These are phyloP conservation scores for Nesoenas mayeri DNA, from an alignment of 2,113 vertebrate species.

Conservation along the genomic window DNA sequence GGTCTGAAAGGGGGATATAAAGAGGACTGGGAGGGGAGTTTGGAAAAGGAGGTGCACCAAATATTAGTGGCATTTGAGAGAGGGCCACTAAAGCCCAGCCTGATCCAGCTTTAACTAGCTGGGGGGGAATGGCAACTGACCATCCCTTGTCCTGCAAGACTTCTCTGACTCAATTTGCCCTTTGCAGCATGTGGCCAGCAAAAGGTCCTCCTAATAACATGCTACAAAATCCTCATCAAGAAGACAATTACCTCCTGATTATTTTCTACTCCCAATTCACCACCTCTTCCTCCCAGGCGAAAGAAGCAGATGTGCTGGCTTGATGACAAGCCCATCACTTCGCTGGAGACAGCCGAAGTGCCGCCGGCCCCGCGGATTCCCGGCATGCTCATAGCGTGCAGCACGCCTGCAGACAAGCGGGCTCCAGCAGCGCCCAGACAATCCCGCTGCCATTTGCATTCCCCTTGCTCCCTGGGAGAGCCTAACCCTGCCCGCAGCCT, in stretches of 20 bases:
- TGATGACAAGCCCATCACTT: not conserved
- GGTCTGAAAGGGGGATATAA: not conserved
- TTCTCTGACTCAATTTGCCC: not conserved
- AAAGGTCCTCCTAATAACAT: not conserved
- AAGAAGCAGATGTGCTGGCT: not conserved
- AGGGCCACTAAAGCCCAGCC: not conserved
- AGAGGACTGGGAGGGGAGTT: not conserved
- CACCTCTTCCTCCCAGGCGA: not conserved
- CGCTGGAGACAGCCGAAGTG: rapidly evolving
- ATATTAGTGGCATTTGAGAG: not conserved
- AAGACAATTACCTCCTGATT: not conserved
- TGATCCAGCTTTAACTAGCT: not conserved
- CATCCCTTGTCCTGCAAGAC: not conserved
- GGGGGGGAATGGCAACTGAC: not conserved
- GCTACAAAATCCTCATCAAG: not conserved
- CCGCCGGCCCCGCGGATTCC: rapidly evolving
- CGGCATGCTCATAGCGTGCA: rapidly evolving
- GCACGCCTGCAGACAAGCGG: rapidly evolving
- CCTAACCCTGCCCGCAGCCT: not conserved
- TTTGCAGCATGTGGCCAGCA: not conserved
- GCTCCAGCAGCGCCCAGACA: not conserved
- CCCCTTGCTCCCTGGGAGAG: not conserved
- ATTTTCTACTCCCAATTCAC: not conserved
- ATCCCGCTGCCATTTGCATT: not conserved
- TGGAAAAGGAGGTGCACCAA: not conserved